These are phyloP conservation scores for Varecia variegata DNA, from an alignment of 2,797 vertebrate species.

Conservation along the genomic window DNA sequence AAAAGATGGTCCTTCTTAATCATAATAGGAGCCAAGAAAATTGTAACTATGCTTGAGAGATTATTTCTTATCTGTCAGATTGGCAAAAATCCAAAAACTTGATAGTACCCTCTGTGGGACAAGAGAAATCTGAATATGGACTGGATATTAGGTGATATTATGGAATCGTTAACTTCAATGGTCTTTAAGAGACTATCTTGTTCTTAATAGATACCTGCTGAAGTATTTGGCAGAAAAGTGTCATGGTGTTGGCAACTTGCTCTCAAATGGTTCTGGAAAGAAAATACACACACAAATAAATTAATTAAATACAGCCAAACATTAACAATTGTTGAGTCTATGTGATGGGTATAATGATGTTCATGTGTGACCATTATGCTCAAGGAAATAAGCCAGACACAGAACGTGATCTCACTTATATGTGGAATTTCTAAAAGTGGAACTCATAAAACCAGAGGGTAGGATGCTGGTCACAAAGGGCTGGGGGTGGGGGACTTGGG, in stretches of 20 bases:
- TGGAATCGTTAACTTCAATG: not conserved
- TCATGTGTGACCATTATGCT: not conserved
- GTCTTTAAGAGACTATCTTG: not conserved
- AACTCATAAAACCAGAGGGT: not conserved
- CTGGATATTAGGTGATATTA: not conserved
- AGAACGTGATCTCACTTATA: not conserved
- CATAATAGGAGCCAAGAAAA: not conserved
- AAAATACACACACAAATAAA: not conserved
- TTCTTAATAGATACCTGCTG: not conserved
- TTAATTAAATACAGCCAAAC: not conserved
- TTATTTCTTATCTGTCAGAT: not conserved
- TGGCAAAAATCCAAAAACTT: not conserved
- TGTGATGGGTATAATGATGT: too few relatives aligned
- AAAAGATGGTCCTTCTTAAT: not conserved
- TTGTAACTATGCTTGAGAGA: not conserved
- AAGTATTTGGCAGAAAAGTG: not conserved
- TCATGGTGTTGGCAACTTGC: not conserved
- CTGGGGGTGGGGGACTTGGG: not conserved
- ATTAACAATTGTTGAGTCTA: not conserved
- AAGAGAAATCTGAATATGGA: not conserved
- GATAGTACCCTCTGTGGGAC: not conserved
- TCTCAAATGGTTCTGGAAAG: not conserved
- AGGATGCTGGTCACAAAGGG: not conserved
- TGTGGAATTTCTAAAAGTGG: not conserved
- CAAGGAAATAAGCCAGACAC: not conserved